Conservation (phyloP, 2,797 vertebrate genomes). For the Carcharodon carcharias region DNA sequence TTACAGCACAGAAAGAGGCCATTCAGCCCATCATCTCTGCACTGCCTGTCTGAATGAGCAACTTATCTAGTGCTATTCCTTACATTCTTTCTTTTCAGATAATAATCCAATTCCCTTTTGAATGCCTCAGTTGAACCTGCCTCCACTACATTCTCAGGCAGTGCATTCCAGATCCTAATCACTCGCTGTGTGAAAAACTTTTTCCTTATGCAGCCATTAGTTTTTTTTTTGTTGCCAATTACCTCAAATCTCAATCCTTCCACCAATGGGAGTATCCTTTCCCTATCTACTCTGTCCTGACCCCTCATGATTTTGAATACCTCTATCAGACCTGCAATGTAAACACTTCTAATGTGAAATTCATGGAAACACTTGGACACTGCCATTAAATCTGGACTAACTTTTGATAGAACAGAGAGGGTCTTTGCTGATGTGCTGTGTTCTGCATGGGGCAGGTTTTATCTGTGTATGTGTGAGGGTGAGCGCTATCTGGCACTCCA, state of each 20-base stretch:
- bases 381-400: neutral
- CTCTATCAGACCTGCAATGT: neutral
- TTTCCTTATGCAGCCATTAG: neutral
- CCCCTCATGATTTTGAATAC: neutral
- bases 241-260: neutral
- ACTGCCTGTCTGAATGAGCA: neutral
- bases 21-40: neutral
- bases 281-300: neutral
- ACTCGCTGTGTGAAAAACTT: neutral
- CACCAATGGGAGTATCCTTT: neutral
- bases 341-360: neutral
- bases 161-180: neutral
- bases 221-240: neutral
- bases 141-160: neutral
- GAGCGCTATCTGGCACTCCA: neutral
- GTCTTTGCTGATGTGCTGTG: neutral
- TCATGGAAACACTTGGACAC: neutral
- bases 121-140: neutral
- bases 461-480: neutral
- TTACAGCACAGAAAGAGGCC: neutral
- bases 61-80: neutral
- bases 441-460: neutral
- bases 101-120: neutral
- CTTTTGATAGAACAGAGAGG: neutral
- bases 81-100: neutral